phyloP scores from a whole-genome alignment of 2,797 vertebrate species.

The Esox masquinongy region DNA sequence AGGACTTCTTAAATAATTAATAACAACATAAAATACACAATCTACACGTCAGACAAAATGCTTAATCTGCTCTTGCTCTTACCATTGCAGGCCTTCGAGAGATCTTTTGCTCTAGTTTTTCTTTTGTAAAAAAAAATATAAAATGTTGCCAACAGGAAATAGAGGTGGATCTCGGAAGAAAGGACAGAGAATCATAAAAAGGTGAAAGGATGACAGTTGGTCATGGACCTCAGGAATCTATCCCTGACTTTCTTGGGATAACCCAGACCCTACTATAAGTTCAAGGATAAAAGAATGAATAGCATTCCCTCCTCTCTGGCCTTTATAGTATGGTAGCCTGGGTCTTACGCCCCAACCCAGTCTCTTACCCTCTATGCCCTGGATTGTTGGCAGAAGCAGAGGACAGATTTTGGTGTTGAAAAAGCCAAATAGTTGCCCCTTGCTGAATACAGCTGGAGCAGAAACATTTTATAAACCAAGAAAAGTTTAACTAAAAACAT shows the following conservation, averaged over 20 bases:
- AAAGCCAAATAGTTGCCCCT: not conserved
- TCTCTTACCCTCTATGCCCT: slow-evolving; percentile 21
- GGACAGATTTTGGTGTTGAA: not conserved
- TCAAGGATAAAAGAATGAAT: slow-evolving; percentile 43
- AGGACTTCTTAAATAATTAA: not conserved
- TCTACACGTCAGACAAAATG: not conserved
- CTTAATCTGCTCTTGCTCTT: slow-evolving; percentile 11
- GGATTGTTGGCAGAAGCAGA: not conserved
- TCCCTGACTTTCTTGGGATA: slow-evolving; percentile 40
- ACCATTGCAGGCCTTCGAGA: slow-evolving; percentile 66
- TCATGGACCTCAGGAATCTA: not conserved
- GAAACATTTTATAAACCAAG: slow-evolving; percentile 44
- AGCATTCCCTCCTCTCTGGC: slow-evolving; percentile 24
- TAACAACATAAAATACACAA: not conserved
- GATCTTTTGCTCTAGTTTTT: slow-evolving; percentile 41
- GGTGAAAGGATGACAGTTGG: slow-evolving; percentile 36
- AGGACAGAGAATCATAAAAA: slow-evolving; percentile 46
- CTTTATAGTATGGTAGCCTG: slow-evolving; percentile 39
- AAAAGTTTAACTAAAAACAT: slow-evolving; percentile 28
- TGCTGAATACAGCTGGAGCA: not conserved
- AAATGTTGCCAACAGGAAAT: slow-evolving; percentile 54
- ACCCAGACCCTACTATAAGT: slow-evolving; percentile 37
- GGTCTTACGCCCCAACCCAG: not conserved
- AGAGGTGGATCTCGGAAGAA: slow-evolving; percentile 46
- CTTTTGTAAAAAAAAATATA: slow-evolving; percentile 50